Base-by-base conservation (phyloP, 2,888 invertebrate species). In the Orthosia cruda region DNA sequence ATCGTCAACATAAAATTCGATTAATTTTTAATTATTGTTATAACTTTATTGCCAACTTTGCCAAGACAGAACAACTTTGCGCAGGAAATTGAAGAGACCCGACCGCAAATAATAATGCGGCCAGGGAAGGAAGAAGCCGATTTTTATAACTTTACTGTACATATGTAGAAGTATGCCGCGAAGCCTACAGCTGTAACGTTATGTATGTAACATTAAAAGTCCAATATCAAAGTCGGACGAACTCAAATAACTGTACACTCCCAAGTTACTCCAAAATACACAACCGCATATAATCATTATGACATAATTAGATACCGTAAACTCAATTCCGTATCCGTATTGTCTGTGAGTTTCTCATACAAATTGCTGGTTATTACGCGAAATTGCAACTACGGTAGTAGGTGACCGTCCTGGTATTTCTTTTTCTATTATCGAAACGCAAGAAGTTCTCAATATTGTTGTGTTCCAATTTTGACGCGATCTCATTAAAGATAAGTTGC, bases 261-360 rank as follows among this genome's bases (percentile, higher is more conserved):
- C 76, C 72, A 64, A 68, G 69, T 78, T 85, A 83, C 85, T 85
- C 81, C 81, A 83, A 87, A 86, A 83, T 85, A 86, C 81, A 85
- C 86, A 88, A 89, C 88, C 89, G 84, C 88, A 88, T 78, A 84
- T 86, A 81, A 88, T 86, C 84, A 91, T 90, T 91, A 91, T 90
- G 89, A 90, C 89, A 92, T 90, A 91, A 94, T 94, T 94, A 93
- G 89, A 88, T 93, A 95, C 95, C 94, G 94, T 95, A 94, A 92
- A 91, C 91, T 93, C 92, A 91, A 94, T 95, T 93, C 91, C 89
- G 88, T 91, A 89, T 92, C 91, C 91, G 92, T 94, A 95, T 94
- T 95, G 94, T 92, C 89, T 91, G 89, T 84, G 74, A 88, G 87
- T 91, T 95, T 94, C 94, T 91, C 92, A 93, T 93, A 94, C 89